Evolutionary conservation across 2,888 invertebrate genomes (phyloP), one percentile per base, ranked within the genome.

Genomic region (Germaria angustata): DNA sequence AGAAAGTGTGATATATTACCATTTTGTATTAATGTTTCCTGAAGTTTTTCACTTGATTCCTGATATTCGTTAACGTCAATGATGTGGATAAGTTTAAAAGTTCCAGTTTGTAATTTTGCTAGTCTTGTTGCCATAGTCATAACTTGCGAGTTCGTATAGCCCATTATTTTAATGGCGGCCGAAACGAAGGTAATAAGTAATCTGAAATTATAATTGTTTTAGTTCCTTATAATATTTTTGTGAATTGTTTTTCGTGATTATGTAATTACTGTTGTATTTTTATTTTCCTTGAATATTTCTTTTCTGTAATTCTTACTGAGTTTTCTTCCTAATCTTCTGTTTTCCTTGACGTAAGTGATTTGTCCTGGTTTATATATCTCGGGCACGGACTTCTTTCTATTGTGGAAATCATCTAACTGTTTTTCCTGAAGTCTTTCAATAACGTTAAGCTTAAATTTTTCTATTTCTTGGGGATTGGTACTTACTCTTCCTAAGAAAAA

Each of bases 101-200:
- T 78, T 20, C 69, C 75, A 4, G 49, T 57, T 15, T 81, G 72
- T 15, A 79, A 11, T 66, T 68, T 81, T 6, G 76, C 65, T 22
- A 24, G 15, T 15, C 75, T 79, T 11, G 46, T 28, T 15, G 65
- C 44, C n/a, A 76, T 20, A 2, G 76, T 39, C 9, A 79, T 65
- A 8, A 79, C 15, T 76, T 81, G 51, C 6, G 84, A 81, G 20
- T 75, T 79, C 1, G 75, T 51, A n/a, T 76, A 79, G 44, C 81
- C 71, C 46, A 84, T 41, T n/a, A 79, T 81, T 61, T 84, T 71
- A 5, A 79, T 61, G n/a, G 81, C 71, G 17, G 49, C 55, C 61
- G 2, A 32, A 55, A 32, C 28, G 53, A 7, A 9, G 2, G 53
- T 7, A 36, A 57, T 17, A 34, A 34, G 34, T 34, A 8, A 57